A percentile compares a stretch with the other conserved stretches of the same genome.
These are phyloP conservation scores for Triplophysa rosa DNA, from an alignment of 2,113 vertebrate species.

Conservation along the genomic window DNA sequence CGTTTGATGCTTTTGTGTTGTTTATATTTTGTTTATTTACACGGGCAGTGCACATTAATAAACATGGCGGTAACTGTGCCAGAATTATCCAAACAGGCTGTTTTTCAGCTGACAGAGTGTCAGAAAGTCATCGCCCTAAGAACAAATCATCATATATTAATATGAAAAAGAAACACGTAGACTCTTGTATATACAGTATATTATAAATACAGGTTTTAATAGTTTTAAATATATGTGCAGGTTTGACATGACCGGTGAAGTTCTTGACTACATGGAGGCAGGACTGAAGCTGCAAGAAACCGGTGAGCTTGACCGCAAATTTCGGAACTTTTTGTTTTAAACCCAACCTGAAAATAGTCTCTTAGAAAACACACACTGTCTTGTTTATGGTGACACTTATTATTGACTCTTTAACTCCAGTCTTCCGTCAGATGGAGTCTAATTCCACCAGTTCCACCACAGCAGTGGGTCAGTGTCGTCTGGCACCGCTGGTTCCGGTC, in stretches of 20 bases:
- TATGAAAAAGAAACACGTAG: too few species aligned
- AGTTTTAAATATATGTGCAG: slow-evolving; percentile 55
- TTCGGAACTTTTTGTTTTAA: neutral
- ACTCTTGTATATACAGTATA: neutral
- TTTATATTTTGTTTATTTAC: too few species aligned
- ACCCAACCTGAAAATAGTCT: neutral
- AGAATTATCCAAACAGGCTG: too few species aligned
- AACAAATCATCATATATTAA: too few species aligned
- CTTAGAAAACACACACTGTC: too few species aligned
- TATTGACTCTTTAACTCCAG: slow-evolving; percentile 63
- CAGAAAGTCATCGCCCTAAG: too few species aligned
- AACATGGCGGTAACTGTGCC: too few species aligned
- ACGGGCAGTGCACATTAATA: too few species aligned
- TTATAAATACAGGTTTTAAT: neutral
- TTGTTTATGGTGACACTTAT: too few species aligned
- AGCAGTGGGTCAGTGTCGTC: slow-evolving; percentile 86
- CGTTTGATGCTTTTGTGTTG: neutral
- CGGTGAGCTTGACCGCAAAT: slow-evolving; percentile 67
- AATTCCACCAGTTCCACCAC: slow-evolving; percentile 88
- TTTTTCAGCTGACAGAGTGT: too few species aligned
- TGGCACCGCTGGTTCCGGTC: slow-evolving; percentile 92
- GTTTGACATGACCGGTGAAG: slow-evolving; percentile 85
- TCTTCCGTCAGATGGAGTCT: slow-evolving; percentile 89
- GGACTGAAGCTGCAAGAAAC: slow-evolving; percentile 83
- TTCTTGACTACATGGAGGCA: slow-evolving; percentile 86